Evolutionary conservation across 2,888 invertebrate genomes (phyloP), one percentile per base, ranked within the genome.

Genomic region (Xestoiulus laeticollis): DNA sequence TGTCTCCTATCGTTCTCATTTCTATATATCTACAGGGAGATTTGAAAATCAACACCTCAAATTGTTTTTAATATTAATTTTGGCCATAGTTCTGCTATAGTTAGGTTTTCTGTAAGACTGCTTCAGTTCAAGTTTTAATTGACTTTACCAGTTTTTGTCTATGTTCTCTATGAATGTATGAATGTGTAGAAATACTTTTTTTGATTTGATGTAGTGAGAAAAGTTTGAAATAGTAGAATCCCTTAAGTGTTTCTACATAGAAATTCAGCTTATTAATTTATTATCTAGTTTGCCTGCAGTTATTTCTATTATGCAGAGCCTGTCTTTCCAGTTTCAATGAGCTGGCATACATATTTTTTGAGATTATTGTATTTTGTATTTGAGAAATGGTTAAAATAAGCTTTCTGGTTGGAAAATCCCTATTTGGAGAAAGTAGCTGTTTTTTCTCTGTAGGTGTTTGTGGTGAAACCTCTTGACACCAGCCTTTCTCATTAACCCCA

Each of bases 401-500:
- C 12, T 10, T 30, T 30, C 8, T n/a, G 26, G 26, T 78, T 5
- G 26, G 26, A n/a, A 26, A 22, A 68, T 68, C 26, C 68, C 68
- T 22, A 68, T 68, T 68, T 26, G 26, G 68, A 68, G 68, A 68
- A 8, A 68, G 68, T 26, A 26, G 12, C 68, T 68, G 68, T 10
- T 68, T 78, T 14, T 78, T 78, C 78, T 30, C 78, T 78, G 26
- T 78, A 30, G 30, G 78, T 78, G 78, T 78, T 78, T 68, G n/a
- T 78, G 30, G 22, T 78, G 78, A 30, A 68, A 30, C 4, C 22
- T 68, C 22, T 12, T 30, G 30, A 78, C 78, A 78, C 78, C 78
- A 78, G 16, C 78, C 78, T 78, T 78, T 78, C 30, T 78, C 78
- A 78, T 78, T 78, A 78, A 78, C 78, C 30, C 78, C 78, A 78